A percentile compares a stretch with the other conserved stretches of the same genome.
These are phyloP conservation scores for Potamarius usumacintae DNA, from an alignment of 2,113 vertebrate genomes.

Conservation along the genomic window DNA sequence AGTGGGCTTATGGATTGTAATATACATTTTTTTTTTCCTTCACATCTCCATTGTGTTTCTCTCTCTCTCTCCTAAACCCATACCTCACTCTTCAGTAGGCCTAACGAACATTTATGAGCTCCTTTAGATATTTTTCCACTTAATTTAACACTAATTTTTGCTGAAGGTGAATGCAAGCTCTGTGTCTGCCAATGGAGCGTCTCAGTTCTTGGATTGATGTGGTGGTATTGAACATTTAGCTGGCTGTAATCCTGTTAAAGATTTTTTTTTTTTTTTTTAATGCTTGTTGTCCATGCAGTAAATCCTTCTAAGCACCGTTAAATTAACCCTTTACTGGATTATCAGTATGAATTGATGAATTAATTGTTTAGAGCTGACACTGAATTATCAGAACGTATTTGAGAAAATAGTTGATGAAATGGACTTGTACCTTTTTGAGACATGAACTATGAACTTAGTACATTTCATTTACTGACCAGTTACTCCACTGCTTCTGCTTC, in stretches of 20 bases:
- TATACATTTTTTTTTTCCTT: not conserved
- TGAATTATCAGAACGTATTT: not conserved
- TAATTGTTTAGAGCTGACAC: not conserved
- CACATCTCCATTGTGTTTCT: slow-evolving; percentile 7
- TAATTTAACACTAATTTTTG: slow-evolving; percentile 44
- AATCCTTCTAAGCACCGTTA: slow-evolving; percentile 65
- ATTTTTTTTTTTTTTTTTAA: slow-evolving; percentile 62
- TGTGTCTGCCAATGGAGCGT: slow-evolving; percentile 17
- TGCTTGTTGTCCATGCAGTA: slow-evolving; percentile 64
- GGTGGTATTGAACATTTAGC: slow-evolving; percentile 47
- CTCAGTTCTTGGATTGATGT: slow-evolving; percentile 31
- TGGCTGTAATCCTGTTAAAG: slow-evolving; percentile 61
- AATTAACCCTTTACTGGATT: slow-evolving; percentile 54
- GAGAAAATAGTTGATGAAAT: not conserved
- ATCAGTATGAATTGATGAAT: not conserved
- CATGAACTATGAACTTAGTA: not conserved
- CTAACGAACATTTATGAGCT: slow-evolving; percentile 49
- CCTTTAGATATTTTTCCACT: slow-evolving; percentile 49
- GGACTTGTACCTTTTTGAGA: not conserved
- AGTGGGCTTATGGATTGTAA: not conserved
- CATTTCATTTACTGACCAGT: not conserved
- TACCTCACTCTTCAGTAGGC: slow-evolving; percentile 13
- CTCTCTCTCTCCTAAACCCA: not conserved
- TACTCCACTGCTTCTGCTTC: not conserved
- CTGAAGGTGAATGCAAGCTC: slow-evolving; percentile 37